A percentile compares a stretch with the other conserved stretches of the same genome.
Evolutionary conservation across 2,113 vertebrate species (phyloP).

Genomic region (Nicator chloris): DNA sequence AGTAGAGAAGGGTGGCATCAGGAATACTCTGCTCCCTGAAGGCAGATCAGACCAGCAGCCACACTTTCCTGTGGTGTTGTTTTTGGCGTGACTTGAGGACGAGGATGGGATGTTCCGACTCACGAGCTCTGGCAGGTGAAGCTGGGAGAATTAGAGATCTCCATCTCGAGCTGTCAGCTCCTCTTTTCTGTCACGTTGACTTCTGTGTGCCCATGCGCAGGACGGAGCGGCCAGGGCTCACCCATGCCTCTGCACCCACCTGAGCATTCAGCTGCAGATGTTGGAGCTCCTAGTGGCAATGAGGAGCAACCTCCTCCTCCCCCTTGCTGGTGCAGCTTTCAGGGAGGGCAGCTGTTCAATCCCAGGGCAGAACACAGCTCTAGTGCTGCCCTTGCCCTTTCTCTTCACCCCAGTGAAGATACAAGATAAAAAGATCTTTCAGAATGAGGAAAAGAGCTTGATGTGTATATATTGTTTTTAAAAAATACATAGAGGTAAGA

Average conservation of each 20-base stretch:
- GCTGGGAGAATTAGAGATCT: neutral
- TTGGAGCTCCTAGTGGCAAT: neutral
- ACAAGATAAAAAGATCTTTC: no score
- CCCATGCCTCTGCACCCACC: neutral
- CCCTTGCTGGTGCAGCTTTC: neutral
- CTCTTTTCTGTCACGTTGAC: neutral
- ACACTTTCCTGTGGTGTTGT: neutral
- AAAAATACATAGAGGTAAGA: neutral
- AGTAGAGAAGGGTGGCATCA: neutral
- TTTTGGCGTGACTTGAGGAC: neutral
- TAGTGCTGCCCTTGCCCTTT: neutral
- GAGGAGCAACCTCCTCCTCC: neutral
- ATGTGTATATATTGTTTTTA: neutral
- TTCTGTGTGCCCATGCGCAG: neutral
- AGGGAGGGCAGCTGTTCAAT: neutral
- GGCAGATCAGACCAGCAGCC: neutral
- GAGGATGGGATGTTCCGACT: neutral
- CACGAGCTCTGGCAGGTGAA: neutral
- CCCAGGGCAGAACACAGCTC: neutral
- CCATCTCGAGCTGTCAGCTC: neutral
- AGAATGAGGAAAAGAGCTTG: neutral
- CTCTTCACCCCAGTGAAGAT: no score
- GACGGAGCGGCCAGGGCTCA: neutral
- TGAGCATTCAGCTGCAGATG: neutral
- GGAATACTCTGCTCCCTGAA: neutral